Conservation (phyloP, 2,797 vertebrate species). For the Scomberomorus guttatus region DNA sequence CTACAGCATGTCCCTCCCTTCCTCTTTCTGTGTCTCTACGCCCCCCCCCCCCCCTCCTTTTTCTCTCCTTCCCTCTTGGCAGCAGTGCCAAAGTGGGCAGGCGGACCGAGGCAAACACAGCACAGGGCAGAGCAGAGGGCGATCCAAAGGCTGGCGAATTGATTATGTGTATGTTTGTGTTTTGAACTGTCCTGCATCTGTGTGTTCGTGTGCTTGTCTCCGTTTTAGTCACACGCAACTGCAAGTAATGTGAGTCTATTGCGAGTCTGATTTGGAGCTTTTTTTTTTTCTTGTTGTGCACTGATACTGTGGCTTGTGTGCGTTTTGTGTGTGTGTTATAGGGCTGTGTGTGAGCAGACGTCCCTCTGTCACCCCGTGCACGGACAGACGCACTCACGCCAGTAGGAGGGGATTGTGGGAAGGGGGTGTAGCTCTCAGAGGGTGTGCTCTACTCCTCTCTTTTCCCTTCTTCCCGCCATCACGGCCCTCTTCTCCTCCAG, state of each 20-base stretch:
- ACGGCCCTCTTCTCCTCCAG: slow-evolving; percentile 84
- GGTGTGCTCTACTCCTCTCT: slow-evolving; percentile 84
- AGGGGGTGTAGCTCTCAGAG: slow-evolving; percentile 83
- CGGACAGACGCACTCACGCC: slow-evolving; percentile 81
- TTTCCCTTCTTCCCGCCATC: slow-evolving; percentile 85
- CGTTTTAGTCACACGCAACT: slow-evolving; percentile 47
- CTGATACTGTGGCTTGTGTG: slow-evolving; percentile 63
- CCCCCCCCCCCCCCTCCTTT: slow-evolving; percentile 54
- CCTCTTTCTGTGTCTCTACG: slow-evolving; percentile 76
- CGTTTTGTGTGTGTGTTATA: slow-evolving; percentile 51
- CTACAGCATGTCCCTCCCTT: slow-evolving; percentile 81
- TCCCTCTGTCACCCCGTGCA: slow-evolving; percentile 83
- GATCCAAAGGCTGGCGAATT: slow-evolving; percentile 82
- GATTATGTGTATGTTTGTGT: slow-evolving; percentile 77
- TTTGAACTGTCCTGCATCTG: slow-evolving; percentile 63
- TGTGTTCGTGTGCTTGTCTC: slow-evolving; percentile 45
- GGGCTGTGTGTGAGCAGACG: slow-evolving; percentile 76
- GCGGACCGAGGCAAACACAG: slow-evolving; percentile 81
- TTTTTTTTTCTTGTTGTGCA: slow-evolving; percentile 52
- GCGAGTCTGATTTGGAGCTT: slow-evolving; percentile 44
- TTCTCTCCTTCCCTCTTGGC: slow-evolving; percentile 83
- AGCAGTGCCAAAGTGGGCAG: slow-evolving; percentile 88
- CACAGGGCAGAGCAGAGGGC: slow-evolving; percentile 83
- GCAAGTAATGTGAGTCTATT: slow-evolving; percentile 46
- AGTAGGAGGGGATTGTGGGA: slow-evolving; percentile 86